Conservation (phyloP, 2,888 invertebrate species). For the Monochamus alternatus region DNA sequence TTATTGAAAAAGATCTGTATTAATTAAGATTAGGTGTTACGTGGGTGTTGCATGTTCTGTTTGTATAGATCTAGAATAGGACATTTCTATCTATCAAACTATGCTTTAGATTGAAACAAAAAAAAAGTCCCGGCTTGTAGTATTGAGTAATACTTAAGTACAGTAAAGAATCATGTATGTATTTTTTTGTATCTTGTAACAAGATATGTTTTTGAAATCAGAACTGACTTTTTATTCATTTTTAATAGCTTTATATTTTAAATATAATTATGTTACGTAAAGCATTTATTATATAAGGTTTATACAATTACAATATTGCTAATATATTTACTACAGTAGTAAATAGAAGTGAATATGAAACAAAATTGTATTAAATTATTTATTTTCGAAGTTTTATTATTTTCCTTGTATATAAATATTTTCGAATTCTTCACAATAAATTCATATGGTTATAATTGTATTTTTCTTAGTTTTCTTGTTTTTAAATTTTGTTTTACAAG, state of each 20-base stretch:
- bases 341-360: constrained; percentile 36
- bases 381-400: constrained; percentile 50
- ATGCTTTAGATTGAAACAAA: constrained; percentile 41
- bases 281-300: constrained; percentile 57
- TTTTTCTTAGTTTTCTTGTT: background rate
- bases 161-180: constrained; percentile 46
- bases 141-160: constrained; percentile 46
- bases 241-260: constrained; percentile 50
- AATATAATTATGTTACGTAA: constrained; percentile 38
- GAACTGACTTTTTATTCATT: constrained; percentile 59
- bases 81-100: constrained; percentile 46
- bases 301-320: constrained; percentile 37
- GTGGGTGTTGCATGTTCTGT: constrained; percentile 52
- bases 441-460: constrained; percentile 36
- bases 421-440: constrained; percentile 47
- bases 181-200: constrained; percentile 58
- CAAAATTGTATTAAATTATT: constrained; percentile 50
- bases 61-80: constrained; percentile 47
- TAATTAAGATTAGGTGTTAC: constrained; percentile 41
- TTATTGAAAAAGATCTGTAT: constrained; percentile 50
- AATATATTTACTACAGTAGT: constrained; percentile 28
- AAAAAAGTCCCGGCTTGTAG: constrained; percentile 43
- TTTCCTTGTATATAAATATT: constrained; percentile 47
- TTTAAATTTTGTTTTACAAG: too few species aligned
- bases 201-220: constrained; percentile 55